phyloP scores from a whole-genome alignment of 1,140 invertebrate species.

The Drosophila melanogaster region DNA sequence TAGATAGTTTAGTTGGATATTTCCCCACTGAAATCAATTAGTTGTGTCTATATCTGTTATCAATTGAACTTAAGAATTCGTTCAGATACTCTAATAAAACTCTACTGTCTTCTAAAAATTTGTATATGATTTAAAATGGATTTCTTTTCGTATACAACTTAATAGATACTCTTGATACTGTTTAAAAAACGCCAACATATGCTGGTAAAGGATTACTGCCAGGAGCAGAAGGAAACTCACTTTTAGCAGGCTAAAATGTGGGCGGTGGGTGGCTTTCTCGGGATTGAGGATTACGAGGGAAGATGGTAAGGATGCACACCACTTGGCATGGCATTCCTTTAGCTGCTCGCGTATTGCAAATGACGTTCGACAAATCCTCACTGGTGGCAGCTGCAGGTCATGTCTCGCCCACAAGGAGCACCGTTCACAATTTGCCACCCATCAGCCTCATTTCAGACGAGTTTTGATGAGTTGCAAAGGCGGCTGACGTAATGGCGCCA shows the following conservation, averaged over 20 bases:
- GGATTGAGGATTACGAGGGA: background rate
- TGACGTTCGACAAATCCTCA: constrained; percentile 64
- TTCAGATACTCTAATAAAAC: too few relatives aligned
- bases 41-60: too few relatives aligned
- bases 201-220: background rate
- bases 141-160: too few relatives aligned
- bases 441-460: background rate
- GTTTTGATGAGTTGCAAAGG: constrained; percentile 19
- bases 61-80: too few relatives aligned
- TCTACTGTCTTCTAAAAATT: too few relatives aligned
- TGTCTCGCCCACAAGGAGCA: too few relatives aligned
- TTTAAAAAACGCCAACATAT: too few relatives aligned
- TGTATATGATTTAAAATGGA: too few relatives aligned
- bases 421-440: background rate
- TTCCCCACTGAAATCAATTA: too few relatives aligned
- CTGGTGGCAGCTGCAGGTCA: constrained; percentile 39
- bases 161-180: too few relatives aligned
- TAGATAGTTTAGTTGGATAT: too few relatives aligned
- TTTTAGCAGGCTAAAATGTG: background rate
- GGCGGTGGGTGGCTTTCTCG: background rate
- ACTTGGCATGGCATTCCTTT: constrained; percentile 26
- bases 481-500: constrained; percentile 39
- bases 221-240: background rate
- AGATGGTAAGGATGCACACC: background rate
- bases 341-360: constrained; percentile 50